These are phyloP conservation scores for Cepaea hortensis DNA, from an alignment of 2,888 invertebrate genomes.

Conservation along the genomic window DNA sequence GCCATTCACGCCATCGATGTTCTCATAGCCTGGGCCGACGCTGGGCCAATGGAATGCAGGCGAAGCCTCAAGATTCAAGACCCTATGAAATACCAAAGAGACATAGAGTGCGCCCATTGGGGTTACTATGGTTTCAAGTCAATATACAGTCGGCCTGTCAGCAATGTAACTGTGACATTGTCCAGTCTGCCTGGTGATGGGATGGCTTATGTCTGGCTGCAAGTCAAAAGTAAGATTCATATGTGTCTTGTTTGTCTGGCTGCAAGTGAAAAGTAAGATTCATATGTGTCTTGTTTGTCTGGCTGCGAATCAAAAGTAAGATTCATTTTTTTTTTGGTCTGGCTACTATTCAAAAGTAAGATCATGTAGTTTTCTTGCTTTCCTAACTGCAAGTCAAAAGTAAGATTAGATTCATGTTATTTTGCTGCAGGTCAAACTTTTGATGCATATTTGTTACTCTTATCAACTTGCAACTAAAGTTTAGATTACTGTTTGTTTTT, in stretches of 20 bases:
- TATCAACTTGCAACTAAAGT: too few relatives aligned
- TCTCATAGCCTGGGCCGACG: constrained; percentile 52
- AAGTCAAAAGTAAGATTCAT: constrained; percentile 62
- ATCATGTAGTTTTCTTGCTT: too few relatives aligned
- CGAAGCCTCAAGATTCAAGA: constrained; percentile 62
- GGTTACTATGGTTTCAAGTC: constrained; percentile 65
- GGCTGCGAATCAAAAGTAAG: background rate
- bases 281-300: background rate
- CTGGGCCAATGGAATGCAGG: constrained; percentile 55
- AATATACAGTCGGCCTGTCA: constrained; percentile 62
- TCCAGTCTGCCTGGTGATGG: constrained; percentile 59
- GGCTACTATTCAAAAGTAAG: too few relatives aligned
- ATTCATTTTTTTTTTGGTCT: background rate
- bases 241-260: background rate
- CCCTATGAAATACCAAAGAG: constrained; percentile 39
- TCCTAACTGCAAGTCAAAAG: too few relatives aligned
- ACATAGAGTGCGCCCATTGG: constrained; percentile 60
- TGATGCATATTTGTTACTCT: too few relatives aligned
- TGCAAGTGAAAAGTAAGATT: background rate
- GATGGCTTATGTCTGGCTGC: constrained; percentile 66
- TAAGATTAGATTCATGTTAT: too few relatives aligned
- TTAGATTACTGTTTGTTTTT: too few relatives aligned
- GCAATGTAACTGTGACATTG: constrained; percentile 65
- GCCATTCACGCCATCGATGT: constrained; percentile 61
- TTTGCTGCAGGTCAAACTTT: too few relatives aligned